A percentile compares a stretch with the other conserved stretches of the same genome.
These are phyloP conservation scores for Sphenopsis melanotis DNA, from an alignment of 2,797 vertebrate species.

Conservation along the genomic window DNA sequence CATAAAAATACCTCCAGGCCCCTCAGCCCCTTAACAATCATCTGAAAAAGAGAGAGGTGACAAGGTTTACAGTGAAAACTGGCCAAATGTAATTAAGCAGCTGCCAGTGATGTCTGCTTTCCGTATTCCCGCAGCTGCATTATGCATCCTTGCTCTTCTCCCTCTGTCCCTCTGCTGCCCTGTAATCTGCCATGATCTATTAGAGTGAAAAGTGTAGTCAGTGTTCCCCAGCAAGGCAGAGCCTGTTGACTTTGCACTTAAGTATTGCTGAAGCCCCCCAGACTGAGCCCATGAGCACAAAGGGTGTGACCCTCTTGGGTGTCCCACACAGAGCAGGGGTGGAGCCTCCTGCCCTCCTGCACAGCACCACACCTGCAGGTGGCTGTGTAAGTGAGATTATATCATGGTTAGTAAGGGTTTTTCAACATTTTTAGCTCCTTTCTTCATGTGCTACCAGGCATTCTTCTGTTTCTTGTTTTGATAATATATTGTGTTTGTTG, in stretches of 20 bases:
- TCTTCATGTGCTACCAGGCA: not conserved
- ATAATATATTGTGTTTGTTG: not conserved
- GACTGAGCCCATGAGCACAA: accelerated
- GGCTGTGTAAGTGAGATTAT: not conserved
- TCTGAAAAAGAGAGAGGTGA: not conserved
- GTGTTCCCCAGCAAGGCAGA: not conserved
- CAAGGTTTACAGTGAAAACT: not conserved
- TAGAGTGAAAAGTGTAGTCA: not conserved
- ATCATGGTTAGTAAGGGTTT: not conserved
- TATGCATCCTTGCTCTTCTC: not conserved
- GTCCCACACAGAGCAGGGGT: not conserved
- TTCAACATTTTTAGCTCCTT: not conserved
- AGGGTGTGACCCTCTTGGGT: accelerated
- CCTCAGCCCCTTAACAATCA: not conserved
- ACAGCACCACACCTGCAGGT: not conserved
- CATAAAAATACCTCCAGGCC: not conserved
- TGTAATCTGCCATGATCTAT: not conserved
- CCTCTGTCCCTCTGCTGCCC: not conserved
- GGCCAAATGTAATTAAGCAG: slow-evolving; percentile 2
- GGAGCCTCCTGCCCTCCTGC: accelerated
- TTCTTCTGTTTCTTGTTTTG: not conserved
- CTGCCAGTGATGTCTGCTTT: not conserved
- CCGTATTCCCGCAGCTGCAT: not conserved
- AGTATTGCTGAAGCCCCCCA: not conserved
- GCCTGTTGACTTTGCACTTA: not conserved